Percentiles rank a stretch among this genome's conserved stretches.
These are phyloP conservation scores for Rhabdophis nuchalis DNA, from an alignment of 2,797 vertebrate species.

Conservation along the genomic window DNA sequence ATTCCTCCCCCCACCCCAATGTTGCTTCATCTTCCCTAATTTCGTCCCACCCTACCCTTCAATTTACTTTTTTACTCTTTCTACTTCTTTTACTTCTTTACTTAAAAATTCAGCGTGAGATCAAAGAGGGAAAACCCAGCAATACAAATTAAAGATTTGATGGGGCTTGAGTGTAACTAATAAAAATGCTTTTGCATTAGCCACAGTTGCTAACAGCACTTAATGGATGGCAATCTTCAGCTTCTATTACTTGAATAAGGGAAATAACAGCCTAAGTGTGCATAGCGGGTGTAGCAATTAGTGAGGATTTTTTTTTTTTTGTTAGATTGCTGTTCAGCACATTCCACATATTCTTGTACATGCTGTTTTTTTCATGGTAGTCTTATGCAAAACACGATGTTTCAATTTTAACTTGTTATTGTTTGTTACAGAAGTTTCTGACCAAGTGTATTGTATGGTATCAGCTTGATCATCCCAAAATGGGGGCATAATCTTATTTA, in stretches of 20 bases:
- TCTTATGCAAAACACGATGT: neutral
- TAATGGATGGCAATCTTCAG: constrained; percentile 36
- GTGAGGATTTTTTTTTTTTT: constrained; percentile 16
- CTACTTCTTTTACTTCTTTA: constrained; percentile 2
- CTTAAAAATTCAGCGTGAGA: constrained; percentile 50
- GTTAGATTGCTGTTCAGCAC: constrained; percentile 11
- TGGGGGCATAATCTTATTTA: neutral
- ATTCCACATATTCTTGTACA: neutral
- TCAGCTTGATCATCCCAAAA: constrained; percentile 24
- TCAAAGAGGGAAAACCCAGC: constrained; percentile 37
- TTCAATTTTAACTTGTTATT: neutral
- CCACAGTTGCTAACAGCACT: constrained; percentile 44
- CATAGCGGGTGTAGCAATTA: constrained; percentile 9
- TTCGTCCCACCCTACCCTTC: neutral
- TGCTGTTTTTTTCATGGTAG: neutral
- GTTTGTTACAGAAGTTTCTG: constrained; percentile 12
- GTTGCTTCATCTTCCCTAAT: neutral
- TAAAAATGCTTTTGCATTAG: constrained; percentile 56
- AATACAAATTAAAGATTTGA: constrained; percentile 55
- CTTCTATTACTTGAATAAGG: constrained; percentile 42
- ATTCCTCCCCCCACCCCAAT: neutral
- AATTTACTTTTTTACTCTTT: constrained; percentile 16
- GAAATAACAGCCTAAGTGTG: neutral
- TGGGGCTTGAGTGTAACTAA: constrained; percentile 49
- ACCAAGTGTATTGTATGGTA: neutral